Base-by-base conservation (phyloP, 2,113 vertebrate genomes). In the Platichthys stellatus region DNA sequence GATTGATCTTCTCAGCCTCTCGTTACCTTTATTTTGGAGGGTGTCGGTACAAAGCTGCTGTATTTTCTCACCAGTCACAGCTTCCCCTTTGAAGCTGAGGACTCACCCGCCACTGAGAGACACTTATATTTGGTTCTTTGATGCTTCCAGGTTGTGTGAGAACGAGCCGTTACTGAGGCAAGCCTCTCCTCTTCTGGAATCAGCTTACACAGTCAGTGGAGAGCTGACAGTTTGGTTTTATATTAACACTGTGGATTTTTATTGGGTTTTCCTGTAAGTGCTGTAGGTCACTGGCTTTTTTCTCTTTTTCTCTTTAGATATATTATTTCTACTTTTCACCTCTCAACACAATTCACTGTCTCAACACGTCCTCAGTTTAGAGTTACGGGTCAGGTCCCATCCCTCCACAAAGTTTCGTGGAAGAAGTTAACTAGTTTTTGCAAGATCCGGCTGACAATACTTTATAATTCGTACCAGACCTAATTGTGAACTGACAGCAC, bases 71-170 rank as follows among this genome's bases (percentile, higher is more conserved):
- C 14, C 1, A 71, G 74, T 69, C 47, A 13, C 14, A 2, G 54
- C 49, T 10, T 58, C n/a, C n/a, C 14, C 51, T 78, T 88, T 91
- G 76, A 86, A 88, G 80, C 60, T 63, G 40, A 86, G 61, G 53
- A 65, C 60, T 73, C 62, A 35, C 51, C 47, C 59, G 63, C 66
- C 47, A 62, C 40, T 72, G 63, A 89, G 63, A 64, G 73, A 17
- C 67, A 43, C 59, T 72, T 83, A 69, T 60, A 75, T 70, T 74
- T 45, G 17, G 63, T 43, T 86, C 75, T 87, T 89, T 86, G 82
- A 89, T 86, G 74, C 63, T 26, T 83, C 35, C 3, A 59, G 26
- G 78, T 70, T 54, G 63, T 45, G 62, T 69, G 71, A 66, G 86
- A 81, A 84, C 79, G 71, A 78, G 20, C 59, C 77, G 12, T 70